phyloP scores from a whole-genome alignment of 2,888 invertebrate species.

The Eremobia ochroleuca region DNA sequence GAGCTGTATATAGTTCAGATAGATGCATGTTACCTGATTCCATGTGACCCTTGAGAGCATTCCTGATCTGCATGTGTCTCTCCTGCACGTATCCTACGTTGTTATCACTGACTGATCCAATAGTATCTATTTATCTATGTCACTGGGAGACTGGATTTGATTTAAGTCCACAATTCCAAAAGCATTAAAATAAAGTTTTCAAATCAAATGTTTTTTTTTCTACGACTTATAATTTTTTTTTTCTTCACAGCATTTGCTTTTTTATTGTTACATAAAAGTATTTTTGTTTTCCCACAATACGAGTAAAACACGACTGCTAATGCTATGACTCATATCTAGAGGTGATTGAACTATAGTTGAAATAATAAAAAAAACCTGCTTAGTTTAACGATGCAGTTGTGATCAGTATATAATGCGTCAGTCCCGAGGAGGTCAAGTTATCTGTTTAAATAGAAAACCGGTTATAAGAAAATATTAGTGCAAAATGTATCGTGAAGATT shows the following conservation, averaged over 20 bases:
- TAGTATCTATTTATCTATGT: too few relatives aligned
- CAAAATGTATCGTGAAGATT: not conserved
- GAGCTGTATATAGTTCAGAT: not conserved
- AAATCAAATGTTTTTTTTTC: not conserved
- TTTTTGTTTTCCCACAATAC: not conserved
- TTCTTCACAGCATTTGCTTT: not conserved
- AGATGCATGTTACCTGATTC: not conserved
- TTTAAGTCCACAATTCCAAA: not conserved
- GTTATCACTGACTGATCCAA: not conserved
- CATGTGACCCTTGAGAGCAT: not conserved
- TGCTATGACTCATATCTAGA: constrained; percentile 1
- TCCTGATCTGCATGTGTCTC: not conserved
- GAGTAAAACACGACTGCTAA: not conserved
- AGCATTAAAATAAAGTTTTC: not conserved
- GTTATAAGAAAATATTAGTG: not conserved
- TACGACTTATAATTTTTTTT: not conserved
- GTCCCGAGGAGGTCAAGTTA: constrained; percentile 31
- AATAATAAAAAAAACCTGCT: constrained; percentile 33
- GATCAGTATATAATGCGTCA: not conserved
- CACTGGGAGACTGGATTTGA: not conserved
- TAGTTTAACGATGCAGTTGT: constrained; percentile 12
- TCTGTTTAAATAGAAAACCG: not conserved
- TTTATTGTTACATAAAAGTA: not conserved
- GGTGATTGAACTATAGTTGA: constrained; percentile 32
- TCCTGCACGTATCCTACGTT: not conserved